A percentile compares a stretch with the other conserved stretches of the same genome.
Evolutionary conservation across 2,113 vertebrate genomes (phyloP).

Genomic region (Catagonus wagneri): DNA sequence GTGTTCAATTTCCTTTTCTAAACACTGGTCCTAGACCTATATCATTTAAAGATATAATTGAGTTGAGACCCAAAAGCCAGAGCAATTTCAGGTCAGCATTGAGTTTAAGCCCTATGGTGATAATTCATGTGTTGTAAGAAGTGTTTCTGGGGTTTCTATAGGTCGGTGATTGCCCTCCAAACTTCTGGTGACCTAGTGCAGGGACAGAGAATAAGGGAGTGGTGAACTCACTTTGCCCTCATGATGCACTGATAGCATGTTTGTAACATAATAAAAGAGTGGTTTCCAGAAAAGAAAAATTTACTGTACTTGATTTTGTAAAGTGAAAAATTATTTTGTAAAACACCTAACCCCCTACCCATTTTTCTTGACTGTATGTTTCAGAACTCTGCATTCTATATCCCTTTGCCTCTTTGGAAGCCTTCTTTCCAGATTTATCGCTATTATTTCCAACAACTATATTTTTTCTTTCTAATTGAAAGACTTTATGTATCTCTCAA

Average conservation of each 20-base stretch:
- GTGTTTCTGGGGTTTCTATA: background rate
- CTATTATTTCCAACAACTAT: background rate
- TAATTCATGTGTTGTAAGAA: background rate
- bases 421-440: background rate
- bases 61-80: background rate
- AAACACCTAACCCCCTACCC: background rate
- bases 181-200: background rate
- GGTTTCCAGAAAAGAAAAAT: conserved; percentile 6
- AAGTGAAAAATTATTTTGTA: background rate
- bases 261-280: background rate
- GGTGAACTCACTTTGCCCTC: background rate
- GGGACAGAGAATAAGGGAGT: background rate
- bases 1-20: conserved; percentile 51
- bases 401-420: background rate
- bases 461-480: background rate
- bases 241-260: background rate
- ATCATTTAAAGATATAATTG: background rate
- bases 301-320: background rate
- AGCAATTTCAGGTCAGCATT: conserved; percentile 3
- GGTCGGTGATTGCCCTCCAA: background rate
- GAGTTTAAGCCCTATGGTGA: background rate
- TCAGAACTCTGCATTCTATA: background rate
- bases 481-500: background rate
- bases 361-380: background rate
- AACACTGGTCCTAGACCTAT: background rate